Evolutionary conservation across 2,797 vertebrate species (phyloP).

Genomic region (Uromys caudimaculatus): DNA sequence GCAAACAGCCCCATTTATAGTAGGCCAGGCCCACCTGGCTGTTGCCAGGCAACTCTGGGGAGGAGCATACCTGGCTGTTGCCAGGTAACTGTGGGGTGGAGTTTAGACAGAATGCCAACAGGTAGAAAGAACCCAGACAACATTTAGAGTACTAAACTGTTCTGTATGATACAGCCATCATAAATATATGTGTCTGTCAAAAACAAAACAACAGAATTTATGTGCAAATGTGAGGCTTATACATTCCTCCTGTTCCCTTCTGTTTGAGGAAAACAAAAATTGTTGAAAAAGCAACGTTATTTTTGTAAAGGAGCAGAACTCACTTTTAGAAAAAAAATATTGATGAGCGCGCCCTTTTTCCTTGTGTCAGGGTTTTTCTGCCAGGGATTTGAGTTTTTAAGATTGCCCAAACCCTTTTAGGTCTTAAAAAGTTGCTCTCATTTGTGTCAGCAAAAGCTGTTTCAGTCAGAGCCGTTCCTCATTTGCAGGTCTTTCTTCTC

Average conservation of each 20-base stretch:
- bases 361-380: not conserved
- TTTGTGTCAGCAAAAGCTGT: slow-evolving; percentile 39
- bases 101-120: no score
- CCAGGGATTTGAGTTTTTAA: slow-evolving; percentile 33
- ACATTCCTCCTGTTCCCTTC: not conserved
- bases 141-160: not conserved
- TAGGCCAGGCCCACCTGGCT: no score
- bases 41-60: no score
- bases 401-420: not conserved
- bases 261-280: not conserved
- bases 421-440: slow-evolving; percentile 16
- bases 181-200: not conserved
- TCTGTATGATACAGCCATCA: not conserved
- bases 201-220: not conserved
- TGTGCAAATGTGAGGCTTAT: not conserved
- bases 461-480: not conserved
- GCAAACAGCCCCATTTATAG: no score
- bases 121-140: not conserved
- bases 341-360: not conserved
- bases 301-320: slow-evolving; percentile 46
- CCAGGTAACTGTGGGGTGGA: no score
- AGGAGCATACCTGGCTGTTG: no score
- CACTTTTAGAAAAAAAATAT: slow-evolving; percentile 45
- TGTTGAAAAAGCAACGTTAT: not conserved
- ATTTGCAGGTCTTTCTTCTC: not conserved